Evolutionary conservation across 2,888 invertebrate species (phyloP), one percentile per base, ranked within the genome.

Genomic region (Cataglyphis livida): DNA sequence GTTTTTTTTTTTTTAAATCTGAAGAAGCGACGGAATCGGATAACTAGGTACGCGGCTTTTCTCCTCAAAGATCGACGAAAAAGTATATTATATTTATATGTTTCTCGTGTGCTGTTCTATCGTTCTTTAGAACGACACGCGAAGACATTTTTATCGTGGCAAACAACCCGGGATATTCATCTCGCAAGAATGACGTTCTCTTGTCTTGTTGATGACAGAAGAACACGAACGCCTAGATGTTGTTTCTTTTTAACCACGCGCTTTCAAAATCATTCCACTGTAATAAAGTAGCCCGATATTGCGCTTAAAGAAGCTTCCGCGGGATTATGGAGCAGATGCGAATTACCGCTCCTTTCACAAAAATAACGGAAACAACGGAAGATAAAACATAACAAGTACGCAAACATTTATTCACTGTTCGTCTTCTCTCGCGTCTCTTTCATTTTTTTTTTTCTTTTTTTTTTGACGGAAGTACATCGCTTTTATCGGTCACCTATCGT

Each of bases 1-100:
- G 88, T 86, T 88, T 51, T 51, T 86, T 61, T 88, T 78, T 61
- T 88, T 78, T 66, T 62, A 28, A 68, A 41, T 38, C 18, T 48
- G 41, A 62, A 66, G 21, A 57, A 70, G 41, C 21, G 71, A 12
- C 38, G 44, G 35, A n/a, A 44, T 57, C 28, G 44, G 12, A 78
- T 44, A 71, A 78, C 78, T 70, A 78, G 78, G 7, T 32, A 59
- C 71, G 44, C 28, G 62, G 59, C 28, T 35, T 21, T 65, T 12
- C 18, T 54, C 38, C 35, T n/a, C 59, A 32, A 3, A 61, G 5
- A 38, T 25, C 7, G 28, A 35, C 35, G 28, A 62, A 62, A 57
- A 48, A 57, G 57, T 44, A 28, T 78, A 57, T 44, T 70, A 57
- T 51, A 51, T 70, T 10, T 70, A 28, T 41, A 57, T 32, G 21